Base-by-base conservation (phyloP, 2,888 invertebrate species). In the Macroteleia sp. region DNA sequence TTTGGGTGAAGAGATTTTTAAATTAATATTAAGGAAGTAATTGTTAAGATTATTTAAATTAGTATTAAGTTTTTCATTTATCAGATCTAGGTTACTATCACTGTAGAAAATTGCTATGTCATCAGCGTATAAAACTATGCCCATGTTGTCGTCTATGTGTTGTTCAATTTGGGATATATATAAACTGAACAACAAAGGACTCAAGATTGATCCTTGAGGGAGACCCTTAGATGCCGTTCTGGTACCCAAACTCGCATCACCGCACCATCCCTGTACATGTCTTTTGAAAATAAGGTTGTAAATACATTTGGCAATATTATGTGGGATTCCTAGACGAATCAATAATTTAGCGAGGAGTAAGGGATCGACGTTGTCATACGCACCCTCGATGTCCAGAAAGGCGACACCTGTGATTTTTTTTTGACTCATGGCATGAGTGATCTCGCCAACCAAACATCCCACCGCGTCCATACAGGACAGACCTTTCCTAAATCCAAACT, bases 351-450 rank as follows among this genome's bases (percentile, higher is more conserved):
- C 22, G 5, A 71, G 36, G 1, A 39, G 28, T 1, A 32, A 12
- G 0, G 52, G 42, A 10, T 30, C 25, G 0, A 71, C 30, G 42
- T 69, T 62, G 22, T 71, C 71, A 12, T 48, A 62, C 0, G 71
- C 71, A 32, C 71, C 25, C 9, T 46, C 16, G 0, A 71, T 17
- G 20, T 71, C 71, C 3, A 69, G 4, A 12, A 48, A 57, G 1
- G 16, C 28, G 5, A 36, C 50, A 5, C 19, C 39, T 1, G 48
- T 1, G 16, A 17, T 16, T 22, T 69, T 10, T n/a, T 22, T 46
- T 1, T 41, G 10, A 20, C 6, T 25, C 25, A 48, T 25, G 17
- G 8, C 12, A 9, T 20, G 3, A 3, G 19, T 20, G 20, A 44
- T 44, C 3, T 25, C 25, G 3, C 25, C 25, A 25, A 6, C 25